Evolutionary conservation across 2,797 vertebrate species (phyloP), one percentile per base, ranked within the genome.

Genomic region (Helarctos malayanus): DNA sequence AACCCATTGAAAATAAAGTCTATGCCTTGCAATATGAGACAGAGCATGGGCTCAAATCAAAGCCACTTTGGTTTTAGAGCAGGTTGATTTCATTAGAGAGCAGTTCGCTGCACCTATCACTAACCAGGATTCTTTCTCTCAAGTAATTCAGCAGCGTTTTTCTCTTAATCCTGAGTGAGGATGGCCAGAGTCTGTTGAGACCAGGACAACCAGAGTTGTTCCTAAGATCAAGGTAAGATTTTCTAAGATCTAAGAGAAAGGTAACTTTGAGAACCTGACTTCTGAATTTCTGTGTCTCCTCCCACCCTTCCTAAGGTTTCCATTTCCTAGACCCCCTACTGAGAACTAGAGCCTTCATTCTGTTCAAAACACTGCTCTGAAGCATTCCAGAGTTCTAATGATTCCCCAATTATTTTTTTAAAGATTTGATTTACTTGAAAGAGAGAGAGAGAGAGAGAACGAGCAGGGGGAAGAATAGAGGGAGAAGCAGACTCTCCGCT

Each of bases 361-460:
- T 84, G 49, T 92, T 91, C 63, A 54, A 68, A 94, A 15, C 9
- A 65, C 38, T 87, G 57, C 73, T 68, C 57, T 85, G 56, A 92
- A 97, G 54, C 56, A 90, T 75, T 45, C n/a, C 68, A 57, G 95
- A 86, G 65, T 61, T 94, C 54, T 95, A 94, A 61, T 88, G 35
- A 65, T 92, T 90, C 61, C 21, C 87, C 91, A 91, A 65, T 95
- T 95, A 71, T 61, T 32, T 65, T 32, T 65, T 65, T n/a, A 65
- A 65, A 65, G 63, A n/a, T 65, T 32, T n/a, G n/a, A 65, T 61
- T 32, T 29, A 61, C 18, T 65, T n/a, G 29, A 32, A 29, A 65
- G 63, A 63, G 13, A 49, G 47, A 49, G 12, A 49, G 61, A 63
- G 61, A 63, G 32, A 65, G 61, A 65, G 29, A 63, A 63, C 3